Evolutionary conservation across 2,888 invertebrate genomes (phyloP).

Genomic region (Cryptus viduatorius): DNA sequence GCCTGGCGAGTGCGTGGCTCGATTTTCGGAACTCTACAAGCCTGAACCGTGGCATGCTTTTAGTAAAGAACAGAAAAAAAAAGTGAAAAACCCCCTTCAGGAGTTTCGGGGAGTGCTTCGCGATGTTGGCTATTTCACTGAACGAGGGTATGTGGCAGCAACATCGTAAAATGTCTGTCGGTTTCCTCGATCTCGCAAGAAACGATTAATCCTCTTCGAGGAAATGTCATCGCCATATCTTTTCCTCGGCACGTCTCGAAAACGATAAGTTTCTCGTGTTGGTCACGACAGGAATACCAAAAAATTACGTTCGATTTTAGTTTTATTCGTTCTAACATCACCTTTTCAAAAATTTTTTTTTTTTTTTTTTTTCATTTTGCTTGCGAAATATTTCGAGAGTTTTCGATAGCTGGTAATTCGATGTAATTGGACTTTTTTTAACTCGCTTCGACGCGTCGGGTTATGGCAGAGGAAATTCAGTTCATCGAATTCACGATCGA

Average conservation of each 20-base stretch:
- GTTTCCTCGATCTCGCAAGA: slow-evolving; percentile 25
- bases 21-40: slow-evolving; percentile 72
- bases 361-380: neutral
- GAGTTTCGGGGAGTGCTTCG: slow-evolving; percentile 72
- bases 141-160: slow-evolving; percentile 52
- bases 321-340: neutral
- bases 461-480: slow-evolving; percentile 11
- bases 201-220: slow-evolving; percentile 79
- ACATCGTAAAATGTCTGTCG: slow-evolving; percentile 30
- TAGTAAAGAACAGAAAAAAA: slow-evolving; percentile 1
- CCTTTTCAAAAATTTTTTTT: neutral
- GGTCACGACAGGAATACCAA: slow-evolving; percentile 30
- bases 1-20: slow-evolving; percentile 72
- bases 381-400: neutral
- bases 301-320: neutral
- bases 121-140: slow-evolving; percentile 77
- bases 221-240: slow-evolving; percentile 77
- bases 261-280: slow-evolving; percentile 16
- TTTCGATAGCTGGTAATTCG: slow-evolving; percentile 9
- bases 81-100: slow-evolving; percentile 12
- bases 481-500: slow-evolving; percentile 51
- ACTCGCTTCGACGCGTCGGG: slow-evolving; percentile 8
- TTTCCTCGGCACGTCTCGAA: neutral
- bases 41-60: slow-evolving; percentile 2
- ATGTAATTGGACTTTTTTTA: slow-evolving; percentile 24